Evolutionary conservation across 2,113 vertebrate genomes (phyloP), one percentile per base, ranked within the genome.

Genomic region (Crocuta crocuta): DNA sequence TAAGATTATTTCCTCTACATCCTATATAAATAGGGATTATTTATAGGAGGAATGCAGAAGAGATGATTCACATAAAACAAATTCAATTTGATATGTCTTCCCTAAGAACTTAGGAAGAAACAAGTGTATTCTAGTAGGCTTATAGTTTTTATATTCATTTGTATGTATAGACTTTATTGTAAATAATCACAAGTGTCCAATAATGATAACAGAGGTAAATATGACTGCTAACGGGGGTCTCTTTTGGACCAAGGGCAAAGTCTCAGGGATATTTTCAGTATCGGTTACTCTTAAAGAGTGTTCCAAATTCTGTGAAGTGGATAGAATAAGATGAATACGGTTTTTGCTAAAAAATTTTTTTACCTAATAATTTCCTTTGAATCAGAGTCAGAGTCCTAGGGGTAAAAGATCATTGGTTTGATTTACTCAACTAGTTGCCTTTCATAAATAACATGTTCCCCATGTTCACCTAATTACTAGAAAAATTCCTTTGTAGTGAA

Each of bases 401-500:
- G 0, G 53, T 71, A 92, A 95, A 93, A 88, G 10, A 88, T 81
- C 43, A 63, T 78, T 96, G 66, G 65, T 92, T 92, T 95, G 73
- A 50, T 43, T 17, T 53, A 61, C 33, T 79, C 2, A 71, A 76
- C 35, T 80, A 82, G 21, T 89, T 96, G 88, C 0, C 17, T 95
- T 95, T 94, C 12, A 43, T 19, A 94, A 91, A 63, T 39, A 45
- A n/a, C 11, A 13, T 81, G 48, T 74, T 93, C n/a, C 96, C 68
- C 13, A 11, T 81, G 50, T 74, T 94, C 39, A 96, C 68, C 82
- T 89, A 88, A 90, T 39, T 80, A 96, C 24, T 26, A 93, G 45
- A 10, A 92, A 17, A 78, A 43, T 86, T 94, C 96, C 33, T 91
- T 39, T 21, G 13, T 74, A 73, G 78, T 39, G 24, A 84, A 92